phyloP scores from a whole-genome alignment of 2,888 invertebrate genomes.

The Cheilosia scutellata region DNA sequence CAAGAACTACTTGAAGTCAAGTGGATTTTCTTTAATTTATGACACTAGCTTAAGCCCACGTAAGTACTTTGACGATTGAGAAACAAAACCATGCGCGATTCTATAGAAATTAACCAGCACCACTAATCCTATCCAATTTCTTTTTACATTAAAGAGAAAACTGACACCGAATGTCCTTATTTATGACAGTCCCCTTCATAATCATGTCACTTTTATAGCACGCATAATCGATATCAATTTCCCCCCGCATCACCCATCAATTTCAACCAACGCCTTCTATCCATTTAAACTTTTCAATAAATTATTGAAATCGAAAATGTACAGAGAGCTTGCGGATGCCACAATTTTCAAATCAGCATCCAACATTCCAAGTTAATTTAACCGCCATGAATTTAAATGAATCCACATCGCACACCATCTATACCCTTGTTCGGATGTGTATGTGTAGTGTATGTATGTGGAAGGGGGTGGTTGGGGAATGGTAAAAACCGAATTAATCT shows the following conservation, averaged over 20 bases:
- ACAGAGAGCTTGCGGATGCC: neutral
- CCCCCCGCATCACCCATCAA: neutral
- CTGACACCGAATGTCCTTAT: too few relatives aligned
- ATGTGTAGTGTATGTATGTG: too few relatives aligned
- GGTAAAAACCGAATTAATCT: slow-evolving; percentile 4
- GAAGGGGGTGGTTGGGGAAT: too few relatives aligned
- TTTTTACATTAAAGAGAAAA: too few relatives aligned
- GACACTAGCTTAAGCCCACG: too few relatives aligned
- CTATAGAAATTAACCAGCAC: too few relatives aligned
- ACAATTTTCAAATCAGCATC: slow-evolving; percentile 49
- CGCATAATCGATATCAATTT: slow-evolving; percentile 8
- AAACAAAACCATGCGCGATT: too few relatives aligned
- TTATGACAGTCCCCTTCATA: neutral
- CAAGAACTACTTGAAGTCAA: too few relatives aligned
- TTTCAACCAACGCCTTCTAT: neutral
- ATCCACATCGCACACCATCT: slow-evolving; percentile 2
- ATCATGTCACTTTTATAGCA: neutral
- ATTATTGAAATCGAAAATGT: slow-evolving; percentile 17
- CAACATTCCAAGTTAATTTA: slow-evolving; percentile 54
- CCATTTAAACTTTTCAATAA: slow-evolving; percentile 34
- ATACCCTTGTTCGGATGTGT: neutral
- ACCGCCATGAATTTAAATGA: slow-evolving; percentile 69
- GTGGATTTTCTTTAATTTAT: too few relatives aligned
- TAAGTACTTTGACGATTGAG: too few relatives aligned
- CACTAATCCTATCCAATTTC: too few relatives aligned